These are phyloP conservation scores for Drosophila lini DNA, from an alignment of 1,140 invertebrate species.

Conservation along the genomic window DNA sequence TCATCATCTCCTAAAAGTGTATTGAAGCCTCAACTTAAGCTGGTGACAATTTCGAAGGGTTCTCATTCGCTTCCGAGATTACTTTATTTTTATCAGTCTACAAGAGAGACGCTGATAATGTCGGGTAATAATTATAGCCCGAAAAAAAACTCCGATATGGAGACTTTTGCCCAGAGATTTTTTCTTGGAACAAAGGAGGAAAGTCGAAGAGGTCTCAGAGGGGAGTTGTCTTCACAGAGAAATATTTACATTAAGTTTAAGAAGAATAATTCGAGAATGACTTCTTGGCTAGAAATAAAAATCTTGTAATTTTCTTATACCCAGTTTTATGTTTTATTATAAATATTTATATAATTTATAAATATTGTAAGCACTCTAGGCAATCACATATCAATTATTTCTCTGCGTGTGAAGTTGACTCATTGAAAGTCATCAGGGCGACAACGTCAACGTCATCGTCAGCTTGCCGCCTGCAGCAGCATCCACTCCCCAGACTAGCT, in stretches of 20 bases:
- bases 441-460: constrained; percentile 70
- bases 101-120: constrained; percentile 45
- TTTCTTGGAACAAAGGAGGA: constrained; percentile 8
- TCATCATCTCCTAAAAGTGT: not conserved
- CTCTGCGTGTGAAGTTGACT: constrained; percentile 47
- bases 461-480: constrained; percentile 56
- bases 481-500: constrained; percentile 18
- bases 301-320: not conserved
- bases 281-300: not conserved
- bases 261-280: not conserved
- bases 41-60: constrained; percentile 38
- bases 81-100: constrained; percentile 57
- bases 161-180: constrained; percentile 12
- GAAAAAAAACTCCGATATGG: constrained; percentile 15
- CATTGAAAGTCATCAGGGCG: constrained; percentile 67
- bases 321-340: not conserved
- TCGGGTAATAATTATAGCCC: constrained; percentile 44
- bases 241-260: not conserved
- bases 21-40: constrained; percentile 17
- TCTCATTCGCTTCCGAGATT: constrained; percentile 22
- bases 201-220: not conserved
- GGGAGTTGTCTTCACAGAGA: constrained; percentile 1
- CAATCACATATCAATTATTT: not conserved
- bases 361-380: not conserved
- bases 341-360: not conserved